phyloP scores from a whole-genome alignment of 2,797 vertebrate species.

The Bovichtus variegatus region DNA sequence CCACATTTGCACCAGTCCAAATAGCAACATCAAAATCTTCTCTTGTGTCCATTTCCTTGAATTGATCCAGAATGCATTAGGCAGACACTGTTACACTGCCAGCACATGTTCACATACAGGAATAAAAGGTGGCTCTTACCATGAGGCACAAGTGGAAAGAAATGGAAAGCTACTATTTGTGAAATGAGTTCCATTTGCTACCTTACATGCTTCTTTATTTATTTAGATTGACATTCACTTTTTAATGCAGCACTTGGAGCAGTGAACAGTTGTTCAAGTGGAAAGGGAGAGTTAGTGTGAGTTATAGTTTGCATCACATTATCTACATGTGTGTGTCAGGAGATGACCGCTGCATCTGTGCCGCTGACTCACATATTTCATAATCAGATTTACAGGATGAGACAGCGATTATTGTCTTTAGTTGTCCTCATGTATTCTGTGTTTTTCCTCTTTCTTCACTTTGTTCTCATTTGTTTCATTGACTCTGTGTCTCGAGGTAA shows the following conservation, averaged over 20 bases:
- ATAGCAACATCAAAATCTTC: slow-evolving; percentile 19
- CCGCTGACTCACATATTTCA: neutral
- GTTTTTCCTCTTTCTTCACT: neutral
- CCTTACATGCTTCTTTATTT: neutral
- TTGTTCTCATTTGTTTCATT: neutral
- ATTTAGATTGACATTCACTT: neutral
- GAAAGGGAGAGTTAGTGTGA: neutral
- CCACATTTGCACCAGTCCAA: slow-evolving; percentile 24
- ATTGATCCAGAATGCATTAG: slow-evolving; percentile 61
- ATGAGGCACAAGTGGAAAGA: neutral
- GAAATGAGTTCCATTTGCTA: neutral
- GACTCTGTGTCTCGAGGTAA: neutral
- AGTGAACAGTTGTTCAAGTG: neutral
- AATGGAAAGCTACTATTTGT: neutral
- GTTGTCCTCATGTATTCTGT: neutral
- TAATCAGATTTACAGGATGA: slow-evolving; percentile 1
- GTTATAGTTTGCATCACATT: neutral
- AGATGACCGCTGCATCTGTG: neutral
- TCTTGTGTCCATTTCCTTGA: slow-evolving; percentile 18
- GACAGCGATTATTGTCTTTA: neutral
- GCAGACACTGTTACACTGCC: slow-evolving; percentile 35
- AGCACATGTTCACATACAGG: slow-evolving; percentile 24
- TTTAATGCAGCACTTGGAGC: neutral
- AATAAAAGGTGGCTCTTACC: slow-evolving; percentile 15
- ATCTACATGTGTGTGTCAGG: slow-evolving; percentile 14